Percentiles rank a stretch among this genome's conserved stretches.
Conservation (phyloP, 2,797 vertebrate genomes). For the Tinamus major region DNA sequence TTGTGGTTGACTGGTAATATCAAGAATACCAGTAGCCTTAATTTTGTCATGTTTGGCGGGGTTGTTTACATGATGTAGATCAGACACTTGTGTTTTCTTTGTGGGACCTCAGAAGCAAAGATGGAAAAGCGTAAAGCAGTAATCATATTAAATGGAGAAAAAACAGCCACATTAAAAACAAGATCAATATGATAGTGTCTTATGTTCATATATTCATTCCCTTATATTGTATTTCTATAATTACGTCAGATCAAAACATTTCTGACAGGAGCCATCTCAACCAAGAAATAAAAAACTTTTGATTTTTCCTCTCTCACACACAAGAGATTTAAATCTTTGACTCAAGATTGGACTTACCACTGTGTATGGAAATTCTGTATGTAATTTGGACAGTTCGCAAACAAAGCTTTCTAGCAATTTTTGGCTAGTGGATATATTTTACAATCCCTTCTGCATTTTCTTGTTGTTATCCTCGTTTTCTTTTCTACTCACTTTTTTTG, state of each 20-base stretch:
- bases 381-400: not conserved
- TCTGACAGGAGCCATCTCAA: constrained; percentile 4
- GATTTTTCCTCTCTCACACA: not conserved
- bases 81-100: constrained; percentile 32
- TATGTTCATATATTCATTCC: constrained; percentile 15
- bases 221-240: constrained; percentile 16
- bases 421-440: not conserved
- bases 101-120: constrained; percentile 49
- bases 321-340: not conserved
- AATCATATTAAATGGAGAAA: constrained; percentile 47
- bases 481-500: not conserved
- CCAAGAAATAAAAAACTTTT: not conserved
- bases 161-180: not conserved
- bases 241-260: constrained; percentile 1
- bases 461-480: not conserved
- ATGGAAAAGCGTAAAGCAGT: constrained; percentile 22
- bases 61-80: constrained; percentile 57
- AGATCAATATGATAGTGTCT: not conserved
- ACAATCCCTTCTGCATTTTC: not conserved
- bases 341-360: not conserved
- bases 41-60: constrained; percentile 36
- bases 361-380: not conserved
- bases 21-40: constrained; percentile 44
- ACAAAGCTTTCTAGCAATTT: not conserved
- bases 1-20: constrained; percentile 55